These are phyloP conservation scores for Lophius piscatorius DNA, from an alignment of 2,113 vertebrate genomes.

Conservation along the genomic window DNA sequence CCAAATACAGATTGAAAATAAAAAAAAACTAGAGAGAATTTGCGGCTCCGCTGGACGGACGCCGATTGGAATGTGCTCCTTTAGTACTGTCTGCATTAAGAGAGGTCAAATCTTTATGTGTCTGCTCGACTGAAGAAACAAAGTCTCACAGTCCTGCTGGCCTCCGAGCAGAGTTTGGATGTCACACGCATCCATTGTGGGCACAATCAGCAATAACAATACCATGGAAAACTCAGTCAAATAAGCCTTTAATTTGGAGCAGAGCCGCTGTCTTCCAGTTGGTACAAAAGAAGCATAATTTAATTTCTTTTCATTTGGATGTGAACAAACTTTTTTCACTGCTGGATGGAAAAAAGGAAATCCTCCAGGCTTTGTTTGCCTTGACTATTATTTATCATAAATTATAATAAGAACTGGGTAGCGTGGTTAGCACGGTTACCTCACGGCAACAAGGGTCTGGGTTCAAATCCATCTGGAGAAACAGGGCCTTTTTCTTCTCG, in stretches of 20 bases:
- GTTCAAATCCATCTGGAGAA: too few species aligned
- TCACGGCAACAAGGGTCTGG: too few species aligned
- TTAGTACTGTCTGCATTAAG: background rate
- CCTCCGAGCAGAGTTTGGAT: conserved; percentile 11
- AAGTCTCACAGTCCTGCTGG: background rate
- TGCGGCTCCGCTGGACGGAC: background rate
- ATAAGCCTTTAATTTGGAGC: conserved; percentile 47
- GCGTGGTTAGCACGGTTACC: too few species aligned
- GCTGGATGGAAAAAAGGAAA: conserved; percentile 41
- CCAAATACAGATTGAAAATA: too few species aligned
- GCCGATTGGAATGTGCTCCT: background rate
- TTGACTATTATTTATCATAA: too few species aligned
- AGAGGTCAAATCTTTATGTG: conserved; percentile 5
- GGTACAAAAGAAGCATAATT: conserved; percentile 44
- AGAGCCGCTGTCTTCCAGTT: conserved; percentile 41
- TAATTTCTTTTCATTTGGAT: conserved; percentile 46
- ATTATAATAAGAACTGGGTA: too few species aligned
- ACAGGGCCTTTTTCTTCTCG: too few species aligned
- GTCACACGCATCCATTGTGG: conserved; percentile 18
- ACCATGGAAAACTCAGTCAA: conserved; percentile 30
- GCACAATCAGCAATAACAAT: conserved; percentile 32
- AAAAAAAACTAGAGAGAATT: too few species aligned
- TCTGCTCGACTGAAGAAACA: background rate
- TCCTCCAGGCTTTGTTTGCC: conserved; percentile 11
- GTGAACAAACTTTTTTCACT: conserved; percentile 48